phyloP scores from a whole-genome alignment of 2,113 vertebrate genomes.

The Dipodomys spectabilis region DNA sequence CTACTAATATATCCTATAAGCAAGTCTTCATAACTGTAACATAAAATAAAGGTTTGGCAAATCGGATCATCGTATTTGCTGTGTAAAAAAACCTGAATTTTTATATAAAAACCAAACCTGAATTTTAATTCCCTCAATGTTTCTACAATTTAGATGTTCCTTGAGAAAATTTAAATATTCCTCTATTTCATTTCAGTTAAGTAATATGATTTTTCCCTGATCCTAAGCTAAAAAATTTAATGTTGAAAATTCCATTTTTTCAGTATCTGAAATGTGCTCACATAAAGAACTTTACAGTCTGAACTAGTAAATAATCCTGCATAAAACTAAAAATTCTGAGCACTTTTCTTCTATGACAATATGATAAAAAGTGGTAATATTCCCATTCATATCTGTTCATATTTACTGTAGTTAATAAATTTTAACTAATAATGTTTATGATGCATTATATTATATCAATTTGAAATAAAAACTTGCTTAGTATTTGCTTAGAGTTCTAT shows the following conservation, averaged over 20 bases:
- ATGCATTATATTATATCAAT: neutral
- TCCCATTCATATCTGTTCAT: neutral
- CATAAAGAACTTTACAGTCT: neutral
- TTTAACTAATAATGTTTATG: neutral
- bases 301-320: neutral
- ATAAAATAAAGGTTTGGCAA: neutral
- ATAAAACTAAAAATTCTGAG: constrained; percentile 3
- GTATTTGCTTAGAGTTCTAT: neutral
- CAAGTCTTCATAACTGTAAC: neutral
- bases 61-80: neutral
- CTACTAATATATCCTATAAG: neutral
- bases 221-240: neutral
- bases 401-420: constrained; percentile 2
- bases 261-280: neutral
- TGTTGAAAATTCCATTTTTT: neutral
- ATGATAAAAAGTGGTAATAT: neutral
- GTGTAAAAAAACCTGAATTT: neutral
- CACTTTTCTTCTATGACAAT: neutral
- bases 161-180: neutral
- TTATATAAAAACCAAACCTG: neutral
- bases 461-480: neutral
- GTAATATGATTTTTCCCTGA: neutral
- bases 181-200: neutral
- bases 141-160: neutral
- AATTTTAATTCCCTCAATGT: neutral